Evolutionary conservation across 2,113 vertebrate species (phyloP).

Genomic region (Sander vitreus): DNA sequence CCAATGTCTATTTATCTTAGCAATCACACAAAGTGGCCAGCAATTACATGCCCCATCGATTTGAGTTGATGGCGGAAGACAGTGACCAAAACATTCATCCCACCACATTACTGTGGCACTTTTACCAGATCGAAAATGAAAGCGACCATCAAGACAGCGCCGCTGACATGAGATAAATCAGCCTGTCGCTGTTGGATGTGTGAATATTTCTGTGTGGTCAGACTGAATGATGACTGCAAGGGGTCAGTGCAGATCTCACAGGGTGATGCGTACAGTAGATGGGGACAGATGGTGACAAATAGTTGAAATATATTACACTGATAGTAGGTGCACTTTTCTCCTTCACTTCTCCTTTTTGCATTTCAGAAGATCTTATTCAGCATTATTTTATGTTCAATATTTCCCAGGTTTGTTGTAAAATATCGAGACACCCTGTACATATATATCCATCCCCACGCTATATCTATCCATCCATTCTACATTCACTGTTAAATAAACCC

Average conservation of each 20-base stretch:
- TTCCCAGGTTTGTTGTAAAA: background rate
- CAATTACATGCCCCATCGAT: constrained; percentile 81
- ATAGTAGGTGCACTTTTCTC: constrained; percentile 27
- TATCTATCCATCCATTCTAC: background rate
- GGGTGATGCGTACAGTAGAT: constrained; percentile 32
- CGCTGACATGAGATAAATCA: constrained; percentile 66
- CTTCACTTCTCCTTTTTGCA: constrained; percentile 27
- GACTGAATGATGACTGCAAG: constrained; percentile 60
- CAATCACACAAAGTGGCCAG: constrained; percentile 78
- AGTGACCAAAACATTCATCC: constrained; percentile 76
- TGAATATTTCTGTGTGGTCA: constrained; percentile 57
- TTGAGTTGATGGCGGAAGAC: constrained; percentile 68
- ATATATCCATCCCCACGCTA: too few species aligned
- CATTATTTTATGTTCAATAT: background rate
- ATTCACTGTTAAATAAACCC: background rate
- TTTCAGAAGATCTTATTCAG: background rate
- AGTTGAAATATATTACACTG: constrained; percentile 32
- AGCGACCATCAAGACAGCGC: constrained; percentile 50
- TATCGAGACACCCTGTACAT: background rate
- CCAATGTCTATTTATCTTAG: constrained; percentile 79
- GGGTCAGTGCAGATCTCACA: constrained; percentile 52
- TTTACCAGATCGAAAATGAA: constrained; percentile 73
- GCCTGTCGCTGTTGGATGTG: constrained; percentile 15
- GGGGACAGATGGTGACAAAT: constrained; percentile 46
- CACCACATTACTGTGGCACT: constrained; percentile 66